Evolutionary conservation across 2,113 vertebrate species (phyloP), one percentile per base, ranked within the genome.

Genomic region (Dipodomys spectabilis): DNA sequence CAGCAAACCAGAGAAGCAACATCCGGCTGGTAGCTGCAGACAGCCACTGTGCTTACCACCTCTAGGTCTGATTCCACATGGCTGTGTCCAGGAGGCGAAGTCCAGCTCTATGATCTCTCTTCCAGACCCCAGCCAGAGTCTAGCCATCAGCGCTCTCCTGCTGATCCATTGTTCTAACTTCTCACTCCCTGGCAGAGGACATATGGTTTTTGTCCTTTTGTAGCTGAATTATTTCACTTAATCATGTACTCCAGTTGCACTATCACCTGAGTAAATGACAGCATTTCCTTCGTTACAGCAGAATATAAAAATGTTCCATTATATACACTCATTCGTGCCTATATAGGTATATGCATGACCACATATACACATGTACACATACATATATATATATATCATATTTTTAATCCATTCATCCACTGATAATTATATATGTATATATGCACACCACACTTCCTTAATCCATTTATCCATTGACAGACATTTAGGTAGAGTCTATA

Each of bases 61-160:
- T 39, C 65, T 53, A 81, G 49, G 71, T 80, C 25, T 71, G 18
- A 71, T 39, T 60, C 35, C 35, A 39, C 35, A 39, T 39, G 35
- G 35, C 35, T 39, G 35, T 39, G 35, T 4, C 35, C 35, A 4
- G 35, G 35, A 39, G 35, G 35, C 35, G 35, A 39, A 39, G 35
- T 4, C 35, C 35, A 39, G 35, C 35, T 39, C 35, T 39, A 39
- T 39, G 3, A 39, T 39, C 11, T n/a, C 6, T 72, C 18, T 5
- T 16, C 15, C 28, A 4, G 1, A 12, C 11, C 6, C n/a, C 22
- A 39, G 27, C 53, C 2, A 32, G 5, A 7, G 2, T 45, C 12
- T 72, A 15, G 7, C 7, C 32, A 71, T 71, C 28, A 32, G 30
- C 22, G 25, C 30, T 30, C 7, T 72, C 44, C 12, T 18, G 35